Evolutionary conservation across 2,113 vertebrate genomes (phyloP), one percentile per base, ranked within the genome.

Genomic region (Cephalopholis sonnerati): DNA sequence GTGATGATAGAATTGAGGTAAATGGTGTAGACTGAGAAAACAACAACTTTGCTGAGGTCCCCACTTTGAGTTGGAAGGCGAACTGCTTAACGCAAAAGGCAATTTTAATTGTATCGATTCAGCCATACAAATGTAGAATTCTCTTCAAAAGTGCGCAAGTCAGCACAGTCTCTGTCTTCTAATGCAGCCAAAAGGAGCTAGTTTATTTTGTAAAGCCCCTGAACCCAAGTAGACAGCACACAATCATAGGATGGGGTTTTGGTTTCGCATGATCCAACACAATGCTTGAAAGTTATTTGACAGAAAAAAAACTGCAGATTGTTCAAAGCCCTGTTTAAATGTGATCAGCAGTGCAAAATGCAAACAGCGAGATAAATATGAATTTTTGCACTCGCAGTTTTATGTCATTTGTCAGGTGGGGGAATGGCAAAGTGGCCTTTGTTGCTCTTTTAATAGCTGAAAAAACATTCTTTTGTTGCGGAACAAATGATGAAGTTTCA

Each of bases 31-130:
- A 91, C 89, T 64, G 90, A 89, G 93, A 94, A 96, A 94, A 95
- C 94, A 95, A 95, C 93, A 90, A 93, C 92, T 95, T 94, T 96
- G 95, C 96, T 96, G 96, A 96, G 95, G 93, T 93, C 92, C 92
- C 90, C 94, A 95, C 93, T 96, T 96, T 96, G 94, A 95, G 90
- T 81, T 61, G 83, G 83, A 88, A 92, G 84, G 93, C 87, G 66
- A 90, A 92, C 88, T 93, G 93, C 89, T 94, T 94, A 93, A 94
- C 89, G 89, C 86, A 85, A 92, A 89, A 93, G 85, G 87, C 88
- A 87, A 93, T 95, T 96, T 96, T 96, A 96, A 96, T 96, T 96
- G 95, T 94, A 95, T 95, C 89, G 92, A 95, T 96, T 95, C 95
- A 95, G 94, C 92, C 92, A 91, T 93, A 94, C 91, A 95, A 95